Evolutionary conservation across 1,140 invertebrate genomes (phyloP).

Genomic region (Pachypeltis micranthus): DNA sequence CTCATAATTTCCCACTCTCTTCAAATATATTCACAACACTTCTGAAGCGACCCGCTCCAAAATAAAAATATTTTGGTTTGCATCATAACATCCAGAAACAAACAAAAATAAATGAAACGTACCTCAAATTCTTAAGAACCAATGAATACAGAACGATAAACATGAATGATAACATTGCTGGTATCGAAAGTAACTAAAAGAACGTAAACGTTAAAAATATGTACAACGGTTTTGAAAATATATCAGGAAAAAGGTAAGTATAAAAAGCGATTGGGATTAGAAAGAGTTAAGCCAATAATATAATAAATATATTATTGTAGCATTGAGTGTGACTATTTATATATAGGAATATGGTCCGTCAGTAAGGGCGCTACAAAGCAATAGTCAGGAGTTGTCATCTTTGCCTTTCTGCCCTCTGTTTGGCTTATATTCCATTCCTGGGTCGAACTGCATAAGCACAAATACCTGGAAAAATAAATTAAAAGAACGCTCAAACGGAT

Average conservation of each 20-base stretch:
- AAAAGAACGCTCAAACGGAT: too few relatives aligned
- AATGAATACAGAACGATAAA: too few relatives aligned
- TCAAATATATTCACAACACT: too few relatives aligned
- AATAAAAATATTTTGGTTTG: too few relatives aligned
- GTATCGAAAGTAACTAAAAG: too few relatives aligned
- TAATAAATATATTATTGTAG: not conserved
- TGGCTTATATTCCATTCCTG: constrained; percentile 86
- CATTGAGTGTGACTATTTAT: constrained; percentile 33
- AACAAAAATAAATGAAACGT: too few relatives aligned
- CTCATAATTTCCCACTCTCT: too few relatives aligned
- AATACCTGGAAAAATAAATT: constrained; percentile 63
- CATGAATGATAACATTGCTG: too few relatives aligned
- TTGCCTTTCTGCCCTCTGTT: constrained; percentile 51
- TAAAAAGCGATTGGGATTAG: not conserved
- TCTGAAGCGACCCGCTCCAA: too few relatives aligned
- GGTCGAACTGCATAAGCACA: constrained; percentile 94
- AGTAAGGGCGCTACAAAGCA: constrained; percentile 96
- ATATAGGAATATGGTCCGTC: constrained; percentile 73
- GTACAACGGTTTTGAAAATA: not conserved
- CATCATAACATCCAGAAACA: too few relatives aligned
- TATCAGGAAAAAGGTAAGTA: not conserved
- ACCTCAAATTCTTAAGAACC: too few relatives aligned
- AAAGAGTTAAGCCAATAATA: not conserved
- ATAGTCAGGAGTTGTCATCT: constrained; percentile 93
- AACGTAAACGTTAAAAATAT: not conserved